A percentile compares a stretch with the other conserved stretches of the same genome.
Evolutionary conservation across 1,140 invertebrate genomes (phyloP).

Genomic region (Idris sp.): DNA sequence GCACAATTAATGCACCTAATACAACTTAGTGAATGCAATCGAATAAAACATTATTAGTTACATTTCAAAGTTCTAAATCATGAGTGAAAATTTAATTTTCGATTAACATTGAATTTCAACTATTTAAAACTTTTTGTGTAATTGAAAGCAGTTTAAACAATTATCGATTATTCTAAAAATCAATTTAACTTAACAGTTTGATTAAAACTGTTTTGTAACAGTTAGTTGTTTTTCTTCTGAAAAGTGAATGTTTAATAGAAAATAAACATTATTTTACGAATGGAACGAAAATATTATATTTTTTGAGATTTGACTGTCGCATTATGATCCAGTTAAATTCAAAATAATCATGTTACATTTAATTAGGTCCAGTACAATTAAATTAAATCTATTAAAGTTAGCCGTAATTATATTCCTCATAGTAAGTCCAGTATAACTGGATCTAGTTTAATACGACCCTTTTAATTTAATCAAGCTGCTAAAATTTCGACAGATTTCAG

Average conservation of each 20-base stretch:
- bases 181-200: too few relatives aligned
- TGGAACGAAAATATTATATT: too few relatives aligned
- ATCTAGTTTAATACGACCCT: slow-evolving; percentile 23
- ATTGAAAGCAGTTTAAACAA: too few relatives aligned
- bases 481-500: slow-evolving; percentile 22
- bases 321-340: slow-evolving; percentile 29
- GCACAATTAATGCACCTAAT: slow-evolving; percentile 21
- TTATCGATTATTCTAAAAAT: too few relatives aligned
- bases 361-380: slow-evolving; percentile 39
- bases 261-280: slow-evolving; percentile 12
- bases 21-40: slow-evolving; percentile 11
- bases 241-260: neutral
- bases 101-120: too few relatives aligned
- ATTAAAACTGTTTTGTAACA: too few relatives aligned
- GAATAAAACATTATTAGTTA: too few relatives aligned
- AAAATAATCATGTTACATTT: slow-evolving; percentile 27
- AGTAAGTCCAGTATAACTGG: slow-evolving; percentile 28
- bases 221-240: too few relatives aligned
- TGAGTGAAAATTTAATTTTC: too few relatives aligned
- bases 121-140: too few relatives aligned
- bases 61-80: too few relatives aligned
- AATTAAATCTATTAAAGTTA: slow-evolving; percentile 54
- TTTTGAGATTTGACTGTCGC: slow-evolving; percentile 15
- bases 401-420: slow-evolving; percentile 21
- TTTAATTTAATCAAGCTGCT: slow-evolving; percentile 31